phyloP scores from a whole-genome alignment of 2,797 vertebrate genomes.

The Iguana delicatissima region DNA sequence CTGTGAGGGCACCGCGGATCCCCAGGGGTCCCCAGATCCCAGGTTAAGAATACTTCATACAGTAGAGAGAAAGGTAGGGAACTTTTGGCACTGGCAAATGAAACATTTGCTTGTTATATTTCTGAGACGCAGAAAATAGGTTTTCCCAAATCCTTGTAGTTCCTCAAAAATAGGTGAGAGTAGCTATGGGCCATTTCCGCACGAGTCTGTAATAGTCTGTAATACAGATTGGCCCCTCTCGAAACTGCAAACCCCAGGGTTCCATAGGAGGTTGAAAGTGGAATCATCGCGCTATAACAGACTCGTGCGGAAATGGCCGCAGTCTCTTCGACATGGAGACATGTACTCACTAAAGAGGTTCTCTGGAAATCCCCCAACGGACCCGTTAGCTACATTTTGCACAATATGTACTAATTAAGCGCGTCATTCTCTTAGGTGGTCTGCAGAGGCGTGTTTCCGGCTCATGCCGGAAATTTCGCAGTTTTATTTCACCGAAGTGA shows the following conservation, averaged over 20 bases:
- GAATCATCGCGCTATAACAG: too few species aligned
- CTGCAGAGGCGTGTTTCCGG: background rate
- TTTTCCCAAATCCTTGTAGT: background rate
- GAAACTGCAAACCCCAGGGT: too few species aligned
- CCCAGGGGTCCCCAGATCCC: too few species aligned
- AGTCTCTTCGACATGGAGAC: background rate
- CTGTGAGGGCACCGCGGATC: too few species aligned
- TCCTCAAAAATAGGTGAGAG: background rate
- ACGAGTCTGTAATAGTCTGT: too few species aligned
- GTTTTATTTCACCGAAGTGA: too few species aligned
- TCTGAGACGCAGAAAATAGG: background rate
- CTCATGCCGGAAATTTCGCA: background rate
- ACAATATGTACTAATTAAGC: too few species aligned
- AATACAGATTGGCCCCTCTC: too few species aligned
- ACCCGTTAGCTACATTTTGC: background rate
- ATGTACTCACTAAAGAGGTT: background rate
- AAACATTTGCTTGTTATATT: background rate
- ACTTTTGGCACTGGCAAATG: background rate
- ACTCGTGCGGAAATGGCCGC: too few species aligned
- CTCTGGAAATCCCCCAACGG: background rate
- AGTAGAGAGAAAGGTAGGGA: background rate
- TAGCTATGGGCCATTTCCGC: too few species aligned
- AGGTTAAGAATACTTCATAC: background rate
- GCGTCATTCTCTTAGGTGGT: background rate
- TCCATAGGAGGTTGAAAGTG: too few species aligned